Base-by-base conservation (phyloP, 2,888 invertebrate species). In the Orthosia cruda region DNA sequence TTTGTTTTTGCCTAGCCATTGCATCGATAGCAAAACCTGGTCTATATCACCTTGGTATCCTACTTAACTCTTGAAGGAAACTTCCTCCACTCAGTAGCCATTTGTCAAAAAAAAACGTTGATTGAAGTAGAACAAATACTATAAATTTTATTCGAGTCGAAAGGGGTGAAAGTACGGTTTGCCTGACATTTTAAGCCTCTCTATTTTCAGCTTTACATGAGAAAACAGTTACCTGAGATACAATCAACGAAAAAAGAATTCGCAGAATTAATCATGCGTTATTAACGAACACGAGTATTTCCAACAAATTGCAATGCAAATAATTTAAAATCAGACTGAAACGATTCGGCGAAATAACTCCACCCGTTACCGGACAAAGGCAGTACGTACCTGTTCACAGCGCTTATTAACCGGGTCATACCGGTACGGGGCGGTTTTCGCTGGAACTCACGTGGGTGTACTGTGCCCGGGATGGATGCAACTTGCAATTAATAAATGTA, bases 401-500 rank as follows among this genome's bases (percentile, higher is more conserved):
- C 78, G 58, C 71, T 71, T 76, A 81, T 69, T 73, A 83, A 75
- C 70, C 80, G 68, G 84, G 69, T 83, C 84, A 74, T 59, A 68
- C 77, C 54, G 58, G 70, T 71, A n/a, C 45, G 15, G 52, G 63
- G 65, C 40, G 66, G 74, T 72, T 76, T 67, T 32, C 64, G n/a
- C 65, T 76, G 67, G 49, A 64, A 64, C 68, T 74, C 72, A 72
- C 63, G 70, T 71, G 71, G 52, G 26, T 50, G 20, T 32, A 16
- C 52, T 59, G 13, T 55, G 45, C 47, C 62, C 58, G 80, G 74
- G 77, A 79, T 73, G 68, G 72, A 77, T 77, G 78, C 67, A 77
- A 82, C 78, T 62, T 77, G 68, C 61, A 66, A 85, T 84, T 82
- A 84, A 84, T 84, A 81, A 85, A 77, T 77, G 50, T 76, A 77